phyloP scores from a whole-genome alignment of 1,140 invertebrate genomes.

The Druon quercuslanigerum region DNA sequence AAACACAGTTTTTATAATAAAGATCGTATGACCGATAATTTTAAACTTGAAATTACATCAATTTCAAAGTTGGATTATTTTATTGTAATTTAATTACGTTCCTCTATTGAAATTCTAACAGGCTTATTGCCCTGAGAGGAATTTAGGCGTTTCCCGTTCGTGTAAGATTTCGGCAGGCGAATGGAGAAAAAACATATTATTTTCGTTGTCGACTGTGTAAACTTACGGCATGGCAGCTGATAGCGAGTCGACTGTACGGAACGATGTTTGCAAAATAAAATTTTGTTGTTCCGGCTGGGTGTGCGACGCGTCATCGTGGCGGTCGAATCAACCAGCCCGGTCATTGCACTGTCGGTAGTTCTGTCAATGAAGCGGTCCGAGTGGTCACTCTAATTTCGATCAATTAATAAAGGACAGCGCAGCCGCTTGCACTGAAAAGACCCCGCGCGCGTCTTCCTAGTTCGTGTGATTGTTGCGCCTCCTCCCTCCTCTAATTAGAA shows the following conservation, averaged over 20 bases:
- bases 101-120: too few species aligned
- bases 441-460: not conserved
- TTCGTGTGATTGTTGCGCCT: not conserved
- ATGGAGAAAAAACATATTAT: not conserved
- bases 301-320: not conserved
- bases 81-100: too few species aligned
- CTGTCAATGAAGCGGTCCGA: constrained; percentile 35
- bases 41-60: too few species aligned
- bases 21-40: too few species aligned
- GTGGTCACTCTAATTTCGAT: constrained; percentile 42
- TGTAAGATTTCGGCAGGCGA: not conserved
- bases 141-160: too few species aligned
- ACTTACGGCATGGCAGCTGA: not conserved
- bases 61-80: too few species aligned
- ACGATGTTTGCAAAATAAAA: constrained; percentile 41
- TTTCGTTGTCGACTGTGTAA: not conserved
- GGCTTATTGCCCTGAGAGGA: too few species aligned
- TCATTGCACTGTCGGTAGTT: constrained; percentile 34
- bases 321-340: constrained; percentile 8
- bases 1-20: too few species aligned
- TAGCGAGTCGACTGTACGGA: not conserved
- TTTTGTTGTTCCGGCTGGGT: constrained; percentile 38
- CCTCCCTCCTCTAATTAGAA: not conserved
- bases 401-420: constrained; percentile 39
- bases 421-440: not conserved